phyloP scores from a whole-genome alignment of 2,888 invertebrate genomes.

The Netelia fuscicornis region DNA sequence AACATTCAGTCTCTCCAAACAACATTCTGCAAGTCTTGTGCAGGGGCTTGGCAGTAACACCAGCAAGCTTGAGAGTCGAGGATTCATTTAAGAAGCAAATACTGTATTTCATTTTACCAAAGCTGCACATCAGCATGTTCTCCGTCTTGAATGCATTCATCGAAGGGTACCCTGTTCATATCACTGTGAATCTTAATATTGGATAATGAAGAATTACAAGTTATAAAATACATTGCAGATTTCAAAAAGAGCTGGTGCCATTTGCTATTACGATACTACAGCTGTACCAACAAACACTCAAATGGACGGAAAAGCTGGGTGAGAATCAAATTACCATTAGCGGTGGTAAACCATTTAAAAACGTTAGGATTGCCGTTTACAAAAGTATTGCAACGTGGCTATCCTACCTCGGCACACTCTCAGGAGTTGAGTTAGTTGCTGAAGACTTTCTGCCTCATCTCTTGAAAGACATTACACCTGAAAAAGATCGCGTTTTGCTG shows the following conservation, averaged over 20 bases:
- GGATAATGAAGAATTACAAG: slow-evolving; percentile 9
- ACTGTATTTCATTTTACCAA: slow-evolving; percentile 77
- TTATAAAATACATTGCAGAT: slow-evolving; percentile 71
- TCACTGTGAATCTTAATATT: slow-evolving; percentile 34
- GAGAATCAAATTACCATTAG: slow-evolving; percentile 73
- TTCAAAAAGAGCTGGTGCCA: slow-evolving; percentile 78
- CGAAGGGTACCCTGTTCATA: slow-evolving; percentile 74
- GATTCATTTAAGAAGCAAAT: slow-evolving; percentile 75
- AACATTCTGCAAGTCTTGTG: slow-evolving; percentile 78
- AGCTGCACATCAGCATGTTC: slow-evolving; percentile 77
- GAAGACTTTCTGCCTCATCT: slow-evolving; percentile 77
- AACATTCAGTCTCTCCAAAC: slow-evolving; percentile 75
- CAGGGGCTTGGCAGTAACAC: slow-evolving; percentile 78
- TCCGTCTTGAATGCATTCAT: slow-evolving; percentile 78
- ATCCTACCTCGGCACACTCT: slow-evolving; percentile 72
- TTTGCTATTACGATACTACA: slow-evolving; percentile 77
- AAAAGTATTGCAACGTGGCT: slow-evolving; percentile 79
- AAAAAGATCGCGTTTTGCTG: slow-evolving; percentile 76
- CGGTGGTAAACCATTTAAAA: slow-evolving; percentile 75
- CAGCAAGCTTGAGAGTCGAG: slow-evolving; percentile 74
- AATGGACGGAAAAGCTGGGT: slow-evolving; percentile 76
- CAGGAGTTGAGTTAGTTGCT: slow-evolving; percentile 79
- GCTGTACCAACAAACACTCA: slow-evolving; percentile 77
- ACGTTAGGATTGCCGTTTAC: slow-evolving; percentile 76
- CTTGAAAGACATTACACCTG: slow-evolving; percentile 78